These are phyloP conservation scores for Aricia artaxerxes DNA, from an alignment of 2,888 invertebrate species.

Conservation along the genomic window DNA sequence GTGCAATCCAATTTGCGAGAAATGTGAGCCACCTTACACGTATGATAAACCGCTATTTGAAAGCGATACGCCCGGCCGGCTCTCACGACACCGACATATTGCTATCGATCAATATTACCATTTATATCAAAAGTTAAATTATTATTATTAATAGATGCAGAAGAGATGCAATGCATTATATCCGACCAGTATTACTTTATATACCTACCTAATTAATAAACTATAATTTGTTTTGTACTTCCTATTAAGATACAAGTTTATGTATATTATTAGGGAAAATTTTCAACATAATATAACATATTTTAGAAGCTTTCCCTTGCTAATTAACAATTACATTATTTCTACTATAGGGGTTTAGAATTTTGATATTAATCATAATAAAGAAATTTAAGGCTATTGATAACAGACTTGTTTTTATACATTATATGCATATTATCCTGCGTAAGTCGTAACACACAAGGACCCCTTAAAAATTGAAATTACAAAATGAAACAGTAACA, in stretches of 20 bases:
- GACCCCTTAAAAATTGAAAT: constrained; percentile 34
- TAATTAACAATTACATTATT: too few species aligned
- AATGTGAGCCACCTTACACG: constrained; percentile 48
- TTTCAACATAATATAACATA: too few species aligned
- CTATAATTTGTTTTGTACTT: too few species aligned
- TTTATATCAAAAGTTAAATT: constrained; percentile 1
- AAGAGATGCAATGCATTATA: not conserved
- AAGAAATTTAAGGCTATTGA: too few species aligned
- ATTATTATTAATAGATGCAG: not conserved
- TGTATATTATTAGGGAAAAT: too few species aligned
- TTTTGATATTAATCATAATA: too few species aligned
- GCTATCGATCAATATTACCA: constrained; percentile 62
- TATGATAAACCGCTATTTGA: constrained; percentile 54
- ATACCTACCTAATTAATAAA: too few species aligned
- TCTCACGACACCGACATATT: constrained; percentile 51
- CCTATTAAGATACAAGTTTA: too few species aligned
- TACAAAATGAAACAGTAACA: constrained; percentile 24
- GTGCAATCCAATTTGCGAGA: constrained; percentile 56
- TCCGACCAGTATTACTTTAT: not conserved
- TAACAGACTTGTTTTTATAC: too few species aligned
- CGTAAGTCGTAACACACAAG: not conserved
- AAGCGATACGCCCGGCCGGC: constrained; percentile 43
- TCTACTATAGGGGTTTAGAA: too few species aligned
- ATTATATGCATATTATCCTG: too few species aligned
- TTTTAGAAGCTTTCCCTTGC: too few species aligned